Conservation (phyloP, 2,797 vertebrate genomes). For the Enteromius trimaculatus region DNA sequence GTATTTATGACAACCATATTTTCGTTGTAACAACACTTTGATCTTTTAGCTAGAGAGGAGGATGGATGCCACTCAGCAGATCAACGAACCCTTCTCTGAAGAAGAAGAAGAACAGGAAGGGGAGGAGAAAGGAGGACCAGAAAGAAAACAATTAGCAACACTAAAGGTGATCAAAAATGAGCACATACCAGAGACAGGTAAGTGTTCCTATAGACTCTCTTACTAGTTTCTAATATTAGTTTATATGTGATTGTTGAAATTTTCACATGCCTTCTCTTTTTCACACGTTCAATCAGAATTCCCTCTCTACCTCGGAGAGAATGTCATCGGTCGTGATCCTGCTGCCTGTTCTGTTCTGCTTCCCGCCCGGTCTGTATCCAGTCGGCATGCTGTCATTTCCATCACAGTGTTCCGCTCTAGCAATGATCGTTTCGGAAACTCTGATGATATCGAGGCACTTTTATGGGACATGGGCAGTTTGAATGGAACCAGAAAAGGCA, state of each 20-base stretch:
- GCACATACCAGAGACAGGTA: slow-evolving; percentile 77
- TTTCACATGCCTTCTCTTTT: not conserved
- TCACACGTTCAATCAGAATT: slow-evolving; percentile 74
- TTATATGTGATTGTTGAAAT: not conserved
- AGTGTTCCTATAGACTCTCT: slow-evolving; percentile 25
- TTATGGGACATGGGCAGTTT: slow-evolving; percentile 86
- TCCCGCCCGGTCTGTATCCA: slow-evolving; percentile 82
- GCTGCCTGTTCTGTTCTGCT: slow-evolving; percentile 78
- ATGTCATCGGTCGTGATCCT: slow-evolving; percentile 84
- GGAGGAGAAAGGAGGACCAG: slow-evolving; percentile 53
- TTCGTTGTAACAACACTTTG: not conserved
- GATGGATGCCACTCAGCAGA: slow-evolving; percentile 81
- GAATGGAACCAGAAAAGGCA: slow-evolving; percentile 86
- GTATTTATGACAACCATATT: not conserved
- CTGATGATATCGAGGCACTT: slow-evolving; percentile 72
- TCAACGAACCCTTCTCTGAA: slow-evolving; percentile 70
- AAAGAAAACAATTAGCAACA: slow-evolving; percentile 70
- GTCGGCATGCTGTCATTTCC: slow-evolving; percentile 82
- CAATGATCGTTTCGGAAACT: slow-evolving; percentile 3
- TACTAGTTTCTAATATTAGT: not conserved
- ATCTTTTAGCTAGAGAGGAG: slow-evolving; percentile 28
- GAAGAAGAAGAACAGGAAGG: slow-evolving; percentile 66
- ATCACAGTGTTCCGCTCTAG: slow-evolving; percentile 72
- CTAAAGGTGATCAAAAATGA: slow-evolving; percentile 77
- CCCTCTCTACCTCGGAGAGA: slow-evolving; percentile 84